Evolutionary conservation across 1,140 invertebrate species (phyloP), one percentile per base, ranked within the genome.

Genomic region (Caenorhabditis inopinata): DNA sequence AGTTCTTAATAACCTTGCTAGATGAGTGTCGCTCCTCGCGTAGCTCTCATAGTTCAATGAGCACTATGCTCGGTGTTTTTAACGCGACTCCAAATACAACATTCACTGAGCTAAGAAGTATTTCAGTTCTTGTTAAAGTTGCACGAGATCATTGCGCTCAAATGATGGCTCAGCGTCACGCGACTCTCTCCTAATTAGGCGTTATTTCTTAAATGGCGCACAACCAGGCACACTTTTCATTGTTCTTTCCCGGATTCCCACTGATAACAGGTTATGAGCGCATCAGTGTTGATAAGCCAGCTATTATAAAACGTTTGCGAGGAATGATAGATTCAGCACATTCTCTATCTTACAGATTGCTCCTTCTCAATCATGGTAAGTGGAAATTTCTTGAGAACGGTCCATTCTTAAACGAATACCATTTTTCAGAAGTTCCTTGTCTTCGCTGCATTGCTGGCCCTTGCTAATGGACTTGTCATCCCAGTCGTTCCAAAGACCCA

Each of bases 131-230:
- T 68, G 38, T 68, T 32, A 38, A 18, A 29, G 27, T 42, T 68
- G 58, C 58, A 68, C 58, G 32, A 68, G 58, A 68, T 68, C 58
- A 68, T 68, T 68, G 58, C 38, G 58, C 58, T 38, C 32, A 68
- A 68, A 29, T 16, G 25, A 29, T 68, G 58, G 58, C n/a, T 29
- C 32, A 9, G 32, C 58, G 58, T 68, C 58, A 68, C 58, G 38
- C 38, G 58, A 68, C n/a, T 68, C 16, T 32, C 51, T 68, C n/a
- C 58, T 68, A 68, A 68, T 68, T 68, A 68, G 58, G 27, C 58
- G 23, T 38, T 68, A 38, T 38, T 32, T 68, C 4, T 38, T 7
- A 18, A 12, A 21, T 9, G 14, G 4, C 14, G 38, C 58, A 18
- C 12, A 11, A 18, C 58, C 58, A 16, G 58, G 32, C 21, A 68